These are phyloP conservation scores for Brenthis ino DNA, from an alignment of 2,888 invertebrate species.

Conservation along the genomic window DNA sequence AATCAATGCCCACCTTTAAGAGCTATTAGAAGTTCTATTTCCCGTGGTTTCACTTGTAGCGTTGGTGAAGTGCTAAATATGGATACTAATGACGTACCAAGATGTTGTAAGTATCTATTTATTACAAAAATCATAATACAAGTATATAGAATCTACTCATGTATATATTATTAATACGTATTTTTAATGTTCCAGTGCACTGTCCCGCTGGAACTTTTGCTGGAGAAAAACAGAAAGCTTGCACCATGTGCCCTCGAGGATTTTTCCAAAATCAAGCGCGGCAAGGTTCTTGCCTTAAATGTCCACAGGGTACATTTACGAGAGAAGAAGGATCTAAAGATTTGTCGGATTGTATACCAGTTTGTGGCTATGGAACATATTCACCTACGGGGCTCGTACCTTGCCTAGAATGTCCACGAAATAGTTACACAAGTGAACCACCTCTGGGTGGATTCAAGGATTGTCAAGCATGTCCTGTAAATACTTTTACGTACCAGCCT, in stretches of 20 bases:
- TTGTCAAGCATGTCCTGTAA: slow-evolving; percentile 95
- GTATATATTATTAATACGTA: neutral
- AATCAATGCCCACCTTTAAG: slow-evolving; percentile 96
- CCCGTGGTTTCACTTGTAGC: slow-evolving; percentile 95
- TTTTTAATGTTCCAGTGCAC: slow-evolving; percentile 84
- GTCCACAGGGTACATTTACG: slow-evolving; percentile 96
- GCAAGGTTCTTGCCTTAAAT: slow-evolving; percentile 94
- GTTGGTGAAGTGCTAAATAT: slow-evolving; percentile 96
- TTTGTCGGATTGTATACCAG: slow-evolving; percentile 93
- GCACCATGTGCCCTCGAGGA: slow-evolving; percentile 95
- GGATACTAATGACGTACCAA: slow-evolving; percentile 94
- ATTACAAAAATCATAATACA: neutral
- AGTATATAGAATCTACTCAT: neutral
- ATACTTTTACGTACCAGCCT: slow-evolving; percentile 94
- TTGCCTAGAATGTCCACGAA: slow-evolving; percentile 96
- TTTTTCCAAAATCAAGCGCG: slow-evolving; percentile 96
- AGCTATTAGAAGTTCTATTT: slow-evolving; percentile 91
- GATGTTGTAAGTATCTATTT: slow-evolving; percentile 89
- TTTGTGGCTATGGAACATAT: slow-evolving; percentile 97
- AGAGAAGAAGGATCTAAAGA: slow-evolving; percentile 94
- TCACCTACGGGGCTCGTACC: slow-evolving; percentile 96
- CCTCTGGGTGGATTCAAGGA: slow-evolving; percentile 96
- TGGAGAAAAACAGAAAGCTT: slow-evolving; percentile 93
- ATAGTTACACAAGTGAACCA: slow-evolving; percentile 93
- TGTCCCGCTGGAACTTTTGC: slow-evolving; percentile 98